phyloP scores from a whole-genome alignment of 2,113 vertebrate genomes.

The Uropsilus gracilis region DNA sequence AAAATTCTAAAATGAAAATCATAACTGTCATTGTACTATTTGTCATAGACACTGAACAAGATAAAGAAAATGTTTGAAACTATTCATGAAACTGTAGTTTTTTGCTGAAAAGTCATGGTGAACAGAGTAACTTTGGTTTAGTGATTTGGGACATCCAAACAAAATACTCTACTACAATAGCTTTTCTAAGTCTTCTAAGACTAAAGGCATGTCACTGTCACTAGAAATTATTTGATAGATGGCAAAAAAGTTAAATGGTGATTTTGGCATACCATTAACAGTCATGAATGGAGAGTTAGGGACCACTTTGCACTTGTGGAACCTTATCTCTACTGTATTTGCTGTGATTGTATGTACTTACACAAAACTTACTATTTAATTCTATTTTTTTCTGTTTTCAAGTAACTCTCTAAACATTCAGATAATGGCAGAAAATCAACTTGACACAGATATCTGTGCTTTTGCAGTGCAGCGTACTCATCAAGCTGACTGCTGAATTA shows the following conservation, averaged over 20 bases:
- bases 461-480: conserved; percentile 58
- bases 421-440: conserved; percentile 53
- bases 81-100: neutral
- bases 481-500: conserved; percentile 82
- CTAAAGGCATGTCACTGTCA: neutral
- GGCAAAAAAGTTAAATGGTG: conserved; percentile 22
- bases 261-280: neutral
- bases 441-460: conserved; percentile 49
- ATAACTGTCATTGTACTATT: neutral
- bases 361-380: conserved; percentile 24
- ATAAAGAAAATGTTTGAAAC: conserved; percentile 2
- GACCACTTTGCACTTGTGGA: neutral
- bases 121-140: conserved; percentile 28
- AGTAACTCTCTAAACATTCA: conserved; percentile 39
- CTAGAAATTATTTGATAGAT: conserved; percentile 34
- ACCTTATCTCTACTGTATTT: neutral
- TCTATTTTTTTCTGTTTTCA: conserved; percentile 26
- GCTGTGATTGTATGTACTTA: neutral
- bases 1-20: neutral
- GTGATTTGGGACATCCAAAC: neutral
- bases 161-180: neutral
- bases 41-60: neutral
- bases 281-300: conserved; percentile 24
- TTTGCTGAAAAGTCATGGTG: conserved; percentile 33
- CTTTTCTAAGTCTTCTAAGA: conserved; percentile 9